A percentile compares a stretch with the other conserved stretches of the same genome.
phyloP scores from a whole-genome alignment of 2,113 vertebrate species.

The Vulpes vulpes region DNA sequence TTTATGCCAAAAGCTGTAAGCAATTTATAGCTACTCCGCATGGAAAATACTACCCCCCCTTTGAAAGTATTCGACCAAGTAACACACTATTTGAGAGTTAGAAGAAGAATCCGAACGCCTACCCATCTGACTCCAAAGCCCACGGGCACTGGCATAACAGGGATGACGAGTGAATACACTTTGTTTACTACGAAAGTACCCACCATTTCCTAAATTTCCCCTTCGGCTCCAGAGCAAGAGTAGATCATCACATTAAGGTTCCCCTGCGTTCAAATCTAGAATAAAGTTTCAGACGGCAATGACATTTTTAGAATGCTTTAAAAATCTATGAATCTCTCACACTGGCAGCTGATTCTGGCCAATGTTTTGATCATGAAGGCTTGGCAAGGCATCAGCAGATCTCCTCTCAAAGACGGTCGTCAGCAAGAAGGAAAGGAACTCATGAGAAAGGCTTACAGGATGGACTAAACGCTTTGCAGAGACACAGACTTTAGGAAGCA shows the following conservation, averaged over 20 bases:
- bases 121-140: neutral
- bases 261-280: conserved; percentile 40
- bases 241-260: conserved; percentile 30
- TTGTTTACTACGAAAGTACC: conserved; percentile 73
- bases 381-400: neutral
- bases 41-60: neutral
- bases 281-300: neutral
- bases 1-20: neutral
- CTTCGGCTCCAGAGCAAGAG: neutral
- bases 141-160: neutral
- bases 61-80: neutral
- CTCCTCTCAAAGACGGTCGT: conserved; percentile 9
- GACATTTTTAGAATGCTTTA: conserved; percentile 31
- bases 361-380: conserved; percentile 40
- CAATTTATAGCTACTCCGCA: neutral
- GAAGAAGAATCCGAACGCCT: neutral
- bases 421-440: neutral
- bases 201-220: conserved; percentile 44
- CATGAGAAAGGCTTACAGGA: neutral
- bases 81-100: neutral
- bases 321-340: conserved; percentile 16
- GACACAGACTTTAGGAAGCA: neutral
- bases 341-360: neutral
- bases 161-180: conserved; percentile 67
- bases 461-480: neutral